These are phyloP conservation scores for Chrysocyon brachyurus DNA, from an alignment of 2,797 vertebrate genomes.

Conservation along the genomic window DNA sequence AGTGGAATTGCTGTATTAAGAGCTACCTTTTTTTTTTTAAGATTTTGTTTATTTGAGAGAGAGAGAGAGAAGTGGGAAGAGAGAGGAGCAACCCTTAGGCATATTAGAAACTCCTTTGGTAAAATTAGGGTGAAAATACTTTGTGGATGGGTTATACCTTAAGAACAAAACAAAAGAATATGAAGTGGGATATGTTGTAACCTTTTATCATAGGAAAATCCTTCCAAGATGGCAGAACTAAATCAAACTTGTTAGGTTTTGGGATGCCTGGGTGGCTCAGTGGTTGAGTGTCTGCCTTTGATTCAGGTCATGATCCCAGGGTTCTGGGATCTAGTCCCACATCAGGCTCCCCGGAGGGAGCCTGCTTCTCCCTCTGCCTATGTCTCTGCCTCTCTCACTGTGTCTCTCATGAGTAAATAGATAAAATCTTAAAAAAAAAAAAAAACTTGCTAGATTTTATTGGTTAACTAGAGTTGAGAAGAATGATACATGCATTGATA, in stretches of 20 bases:
- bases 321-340: no score
- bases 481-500: background rate
- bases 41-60: background rate
- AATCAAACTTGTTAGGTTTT: background rate
- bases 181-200: background rate
- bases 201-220: background rate
- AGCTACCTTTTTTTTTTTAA: background rate
- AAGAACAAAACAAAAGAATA: background rate
- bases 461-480: background rate
- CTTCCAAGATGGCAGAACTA: background rate
- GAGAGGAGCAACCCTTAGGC: background rate
- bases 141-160: background rate
- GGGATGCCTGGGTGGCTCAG: no score
- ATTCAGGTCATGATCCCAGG: no score
- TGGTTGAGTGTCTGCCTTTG: no score
- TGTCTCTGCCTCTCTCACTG: no score
- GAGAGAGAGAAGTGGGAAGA: no score
- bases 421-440: no score
- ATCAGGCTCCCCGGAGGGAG: no score
- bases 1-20: background rate
- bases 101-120: background rate
- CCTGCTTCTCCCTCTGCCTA: no score
- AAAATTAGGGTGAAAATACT: background rate
- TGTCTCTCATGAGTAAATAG: no score
- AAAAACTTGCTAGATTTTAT: background rate